Conservation (phyloP, 2,113 vertebrate species). For the Seriola dumerili region DNA sequence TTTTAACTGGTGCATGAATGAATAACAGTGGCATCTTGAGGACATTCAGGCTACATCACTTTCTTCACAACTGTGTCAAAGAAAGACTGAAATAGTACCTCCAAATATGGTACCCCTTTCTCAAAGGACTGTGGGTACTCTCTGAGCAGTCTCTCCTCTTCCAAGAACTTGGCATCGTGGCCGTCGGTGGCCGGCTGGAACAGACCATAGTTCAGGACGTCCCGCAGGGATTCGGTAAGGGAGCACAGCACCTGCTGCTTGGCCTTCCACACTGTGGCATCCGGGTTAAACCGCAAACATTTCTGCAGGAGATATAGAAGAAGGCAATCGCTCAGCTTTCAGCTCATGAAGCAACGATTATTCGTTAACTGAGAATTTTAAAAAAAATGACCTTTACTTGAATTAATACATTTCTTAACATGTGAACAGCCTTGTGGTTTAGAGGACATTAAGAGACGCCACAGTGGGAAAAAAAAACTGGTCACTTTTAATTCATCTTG, state of each 20-base stretch:
- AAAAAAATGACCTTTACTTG: too few species aligned
- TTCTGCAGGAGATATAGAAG: constrained; percentile 82
- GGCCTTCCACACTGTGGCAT: constrained; percentile 94
- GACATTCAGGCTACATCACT: not conserved
- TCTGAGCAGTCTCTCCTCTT: constrained; percentile 91
- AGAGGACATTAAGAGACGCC: too few species aligned
- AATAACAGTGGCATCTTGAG: constrained; percentile 45
- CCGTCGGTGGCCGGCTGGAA: constrained; percentile 95
- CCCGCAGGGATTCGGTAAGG: constrained; percentile 92
- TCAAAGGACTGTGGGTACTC: constrained; percentile 96
- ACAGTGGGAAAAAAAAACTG: too few species aligned
- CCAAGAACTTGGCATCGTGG: constrained; percentile 93
- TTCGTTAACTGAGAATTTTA: too few species aligned
- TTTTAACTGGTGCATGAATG: not conserved
- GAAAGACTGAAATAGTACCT: constrained; percentile 79
- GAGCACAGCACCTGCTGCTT: constrained; percentile 96
- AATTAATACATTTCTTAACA: too few species aligned
- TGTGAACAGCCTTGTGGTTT: too few species aligned
- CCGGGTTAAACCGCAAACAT: constrained; percentile 93
- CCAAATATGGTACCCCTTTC: constrained; percentile 94
- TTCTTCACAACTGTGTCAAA: not conserved
- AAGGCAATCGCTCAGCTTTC: not conserved
- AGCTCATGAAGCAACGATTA: too few species aligned
- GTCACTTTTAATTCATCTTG: not conserved
- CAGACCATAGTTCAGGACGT: constrained; percentile 94